Conservation (phyloP, 1,140 invertebrate species). For the Eumeta japonica region DNA sequence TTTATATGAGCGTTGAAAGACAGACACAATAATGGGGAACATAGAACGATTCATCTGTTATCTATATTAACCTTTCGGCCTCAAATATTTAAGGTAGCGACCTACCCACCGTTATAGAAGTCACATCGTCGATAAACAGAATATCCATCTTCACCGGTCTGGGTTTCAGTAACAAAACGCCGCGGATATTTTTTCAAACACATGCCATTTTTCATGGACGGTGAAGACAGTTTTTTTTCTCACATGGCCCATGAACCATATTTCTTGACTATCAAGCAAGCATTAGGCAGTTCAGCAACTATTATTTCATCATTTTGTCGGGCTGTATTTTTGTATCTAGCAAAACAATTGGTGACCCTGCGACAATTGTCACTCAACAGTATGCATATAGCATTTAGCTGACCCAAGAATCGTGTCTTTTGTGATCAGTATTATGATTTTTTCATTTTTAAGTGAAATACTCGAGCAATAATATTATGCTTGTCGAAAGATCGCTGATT, state of each 20-base stretch:
- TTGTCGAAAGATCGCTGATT: constrained; percentile 19
- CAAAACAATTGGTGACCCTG: constrained; percentile 21
- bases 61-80: no score
- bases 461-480: constrained; percentile 19
- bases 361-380: constrained; percentile 55
- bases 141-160: constrained; percentile 15
- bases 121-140: constrained; percentile 7
- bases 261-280: constrained; percentile 28
- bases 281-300: constrained; percentile 50
- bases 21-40: no score
- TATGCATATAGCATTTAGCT: no score
- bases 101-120: constrained; percentile 11
- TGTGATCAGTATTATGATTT: constrained; percentile 5
- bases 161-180: constrained; percentile 12
- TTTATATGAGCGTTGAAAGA: no score
- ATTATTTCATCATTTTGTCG: no score
- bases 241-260: constrained; percentile 28
- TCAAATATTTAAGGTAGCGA: no score
- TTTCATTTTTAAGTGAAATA: constrained; percentile 13
- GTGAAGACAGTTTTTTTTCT: constrained; percentile 8
- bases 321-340: constrained; percentile 8
- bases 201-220: constrained; percentile 12
- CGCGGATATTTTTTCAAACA: constrained; percentile 15
- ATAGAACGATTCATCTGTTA: no score
- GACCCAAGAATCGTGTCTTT: constrained; percentile 20